Base-by-base conservation (phyloP, 1,140 invertebrate species). In the Drosophila mojavensis region DNA sequence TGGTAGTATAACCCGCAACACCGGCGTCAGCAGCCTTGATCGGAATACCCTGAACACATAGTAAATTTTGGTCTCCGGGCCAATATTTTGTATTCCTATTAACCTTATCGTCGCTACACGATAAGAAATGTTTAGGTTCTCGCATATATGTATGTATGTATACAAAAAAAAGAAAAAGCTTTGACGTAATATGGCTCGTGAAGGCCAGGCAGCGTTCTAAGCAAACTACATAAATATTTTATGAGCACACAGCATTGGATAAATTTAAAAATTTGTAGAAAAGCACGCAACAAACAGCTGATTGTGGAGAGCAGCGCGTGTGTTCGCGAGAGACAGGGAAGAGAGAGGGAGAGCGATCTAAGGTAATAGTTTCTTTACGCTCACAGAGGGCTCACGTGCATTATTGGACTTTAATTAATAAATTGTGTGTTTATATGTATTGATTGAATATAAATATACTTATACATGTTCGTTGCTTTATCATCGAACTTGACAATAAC, bases 241-340 rank as follows among this genome's bases (percentile, higher is more conserved):
- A 73, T 74, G 68, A 51, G 61, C 33, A 11, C 24, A 39, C 36
- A 56, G 28, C n/a, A 20, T n/a, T 45, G 41, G 54, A 60, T 60
- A 63, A 45, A 55, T 63, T 75, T 63, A 59, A 60, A 67, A 47
- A 59, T 53, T 54, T 47, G 9, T n/a, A 10, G 26, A 41, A 50
- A 50, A 61, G 53, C 67, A 75, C 67, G 67, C 60, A 71, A 7
- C 24, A 1, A 70, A 65, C 67, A 75, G 73, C 73, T 75, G 73
- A 66, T 58, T 58, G 36, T 10, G 58, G 28, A 28, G 39, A 59
- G 45, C 20, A 51, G 17, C 11, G 28, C 26, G 11, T 13, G 5
- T 50, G 45, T 30, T 28, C 2, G 2, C 5, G 11, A 13, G 28
- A 45, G 17, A 26, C 26, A 36, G 11, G 3, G 5, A 30, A 26